Base-by-base conservation (phyloP, 2,888 invertebrate genomes). In the Dicyrtoma fusca region DNA sequence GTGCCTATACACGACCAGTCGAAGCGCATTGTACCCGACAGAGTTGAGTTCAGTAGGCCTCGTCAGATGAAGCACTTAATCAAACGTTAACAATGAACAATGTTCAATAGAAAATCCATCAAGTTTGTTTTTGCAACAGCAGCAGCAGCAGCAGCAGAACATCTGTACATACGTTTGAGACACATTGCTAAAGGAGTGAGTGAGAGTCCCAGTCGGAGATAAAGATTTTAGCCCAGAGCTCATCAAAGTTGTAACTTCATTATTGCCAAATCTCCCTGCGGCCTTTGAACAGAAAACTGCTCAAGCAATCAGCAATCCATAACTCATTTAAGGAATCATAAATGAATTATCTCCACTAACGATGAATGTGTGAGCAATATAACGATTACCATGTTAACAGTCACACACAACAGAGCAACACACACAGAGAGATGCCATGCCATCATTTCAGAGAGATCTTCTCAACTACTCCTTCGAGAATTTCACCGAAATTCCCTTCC, bases 181-280 rank as follows among this genome's bases (percentile, higher is more conserved):
- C n/a, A n/a, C n/a, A n/a, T n/a, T n/a, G n/a, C n/a, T n/a, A n/a
- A n/a, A n/a, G n/a, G n/a, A n/a, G n/a, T n/a, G n/a, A n/a, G n/a
- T n/a, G n/a, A 23, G 25, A 42, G 45, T 17, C 17, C n/a, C 17
- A 63, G n/a, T n/a, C 8, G 44, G 23, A 49, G 47, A 62, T 34
- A 61, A n/a, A 45, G 10, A 62, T 55, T 49, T 17, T n/a, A 14
- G 49, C 49, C 25, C 55, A 61, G 45, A 26, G 44, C 55, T 68
- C 68, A 57, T 68, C 68, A 68, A 57, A 68, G 68, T 68, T 68
- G 68, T 53, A 71, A 71, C 71, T 63, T 71, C 62, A 71, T 71
- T 71, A 71, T 71, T 71, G 71, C 71, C 23, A 63, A 51, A 71
- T 13, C 55, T 14, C 63, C 70, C 63, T 63, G 45, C 53, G 21